phyloP scores from a whole-genome alignment of 2,888 invertebrate genomes.

The Buathra laborator region DNA sequence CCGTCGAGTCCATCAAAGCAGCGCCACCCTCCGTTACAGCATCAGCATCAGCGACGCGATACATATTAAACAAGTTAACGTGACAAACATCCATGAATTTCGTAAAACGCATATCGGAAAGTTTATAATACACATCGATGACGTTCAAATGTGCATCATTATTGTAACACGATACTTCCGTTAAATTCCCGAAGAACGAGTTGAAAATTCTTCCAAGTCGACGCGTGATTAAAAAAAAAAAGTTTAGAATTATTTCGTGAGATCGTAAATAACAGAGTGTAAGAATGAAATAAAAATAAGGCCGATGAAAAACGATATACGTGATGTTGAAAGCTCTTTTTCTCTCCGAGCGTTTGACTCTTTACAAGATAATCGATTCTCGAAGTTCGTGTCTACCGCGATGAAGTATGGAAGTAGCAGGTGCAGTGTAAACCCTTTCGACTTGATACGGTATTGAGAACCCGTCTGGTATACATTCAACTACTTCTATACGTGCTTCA shows the following conservation, averaged over 20 bases:
- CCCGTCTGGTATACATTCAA: not conserved
- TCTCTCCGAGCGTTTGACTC: conserved; percentile 35
- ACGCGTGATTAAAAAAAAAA: not conserved
- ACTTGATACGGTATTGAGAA: conserved; percentile 14
- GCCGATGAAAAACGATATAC: conserved; percentile 9
- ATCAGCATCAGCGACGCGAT: not conserved
- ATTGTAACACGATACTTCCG: not conserved
- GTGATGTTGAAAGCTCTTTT: conserved; percentile 20
- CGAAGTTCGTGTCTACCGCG: conserved; percentile 30
- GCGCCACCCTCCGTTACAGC: not conserved
- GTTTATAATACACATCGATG: not conserved
- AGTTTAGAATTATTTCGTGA: conserved; percentile 44
- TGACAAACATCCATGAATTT: not conserved
- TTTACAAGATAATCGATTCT: conserved; percentile 47
- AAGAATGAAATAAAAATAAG: conserved; percentile 21
- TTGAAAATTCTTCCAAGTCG: not conserved
- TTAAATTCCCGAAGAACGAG: not conserved
- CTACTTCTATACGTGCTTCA: conserved; percentile 29
- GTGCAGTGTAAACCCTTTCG: conserved; percentile 31
- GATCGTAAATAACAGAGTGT: conserved; percentile 43
- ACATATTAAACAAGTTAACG: not conserved
- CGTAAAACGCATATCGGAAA: not conserved
- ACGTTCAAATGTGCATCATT: not conserved
- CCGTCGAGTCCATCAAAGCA: conserved; percentile 10
- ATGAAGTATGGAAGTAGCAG: conserved; percentile 38